Conservation (phyloP, 2,888 invertebrate species). For the Diloba caeruleocephala region DNA sequence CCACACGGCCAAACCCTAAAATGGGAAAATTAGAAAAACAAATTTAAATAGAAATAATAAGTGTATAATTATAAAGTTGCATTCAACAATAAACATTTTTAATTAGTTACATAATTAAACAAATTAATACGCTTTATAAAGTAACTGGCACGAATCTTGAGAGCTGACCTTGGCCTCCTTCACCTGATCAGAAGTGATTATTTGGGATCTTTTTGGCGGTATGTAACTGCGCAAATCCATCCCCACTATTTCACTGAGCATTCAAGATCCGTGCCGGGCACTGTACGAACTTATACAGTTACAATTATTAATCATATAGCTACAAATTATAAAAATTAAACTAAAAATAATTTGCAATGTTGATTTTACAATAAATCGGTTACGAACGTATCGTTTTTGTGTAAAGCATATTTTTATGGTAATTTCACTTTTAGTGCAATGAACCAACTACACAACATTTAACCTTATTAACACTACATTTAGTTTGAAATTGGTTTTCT, state of each 20-base stretch:
- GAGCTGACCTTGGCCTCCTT: too few relatives aligned
- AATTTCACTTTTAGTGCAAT: not conserved
- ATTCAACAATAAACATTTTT: slow-evolving; percentile 3
- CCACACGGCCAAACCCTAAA: too few relatives aligned
- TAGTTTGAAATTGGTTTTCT: slow-evolving; percentile 1
- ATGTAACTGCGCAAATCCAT: too few relatives aligned
- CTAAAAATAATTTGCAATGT: not conserved
- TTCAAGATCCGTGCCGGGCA: too few relatives aligned
- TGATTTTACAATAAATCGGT: not conserved
- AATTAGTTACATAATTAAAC: slow-evolving; percentile 6
- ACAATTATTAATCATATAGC: slow-evolving; percentile 4
- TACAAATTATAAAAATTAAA: slow-evolving; percentile 27
- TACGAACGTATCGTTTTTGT: slow-evolving; percentile 1
- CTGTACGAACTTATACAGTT: slow-evolving; percentile 6
- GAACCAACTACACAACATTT: slow-evolving; percentile 5
- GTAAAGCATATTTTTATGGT: not conserved
- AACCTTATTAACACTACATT: slow-evolving; percentile 1
- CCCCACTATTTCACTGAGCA: too few relatives aligned
- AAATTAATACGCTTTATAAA: slow-evolving; percentile 18
- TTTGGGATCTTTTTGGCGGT: too few relatives aligned
- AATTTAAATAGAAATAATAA: slow-evolving; percentile 1
- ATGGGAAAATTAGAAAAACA: slow-evolving; percentile 9
- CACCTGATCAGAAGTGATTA: too few relatives aligned
- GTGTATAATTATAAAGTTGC: slow-evolving; percentile 24
- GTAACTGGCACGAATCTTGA: too few relatives aligned